Conservation (phyloP, 2,113 vertebrate genomes). For the Equus przewalskii region DNA sequence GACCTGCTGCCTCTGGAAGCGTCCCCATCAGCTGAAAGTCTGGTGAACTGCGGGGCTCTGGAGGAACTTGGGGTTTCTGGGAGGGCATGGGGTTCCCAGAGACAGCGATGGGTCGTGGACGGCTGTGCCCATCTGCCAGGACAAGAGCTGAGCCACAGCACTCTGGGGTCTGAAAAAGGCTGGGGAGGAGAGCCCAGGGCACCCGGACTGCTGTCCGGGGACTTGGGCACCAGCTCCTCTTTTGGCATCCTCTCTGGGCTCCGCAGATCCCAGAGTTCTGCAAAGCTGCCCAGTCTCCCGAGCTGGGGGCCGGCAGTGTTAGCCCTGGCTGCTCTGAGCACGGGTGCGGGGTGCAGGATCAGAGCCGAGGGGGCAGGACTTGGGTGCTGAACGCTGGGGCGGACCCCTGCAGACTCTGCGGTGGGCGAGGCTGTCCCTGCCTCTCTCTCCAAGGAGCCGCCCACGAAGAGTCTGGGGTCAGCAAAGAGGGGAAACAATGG, state of each 20-base stretch:
- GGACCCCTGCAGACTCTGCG: not conserved
- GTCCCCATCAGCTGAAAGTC: too few relatives aligned
- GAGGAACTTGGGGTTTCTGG: not conserved
- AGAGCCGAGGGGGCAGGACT: not conserved
- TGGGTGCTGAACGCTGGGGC: not conserved
- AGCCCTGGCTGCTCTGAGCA: not conserved
- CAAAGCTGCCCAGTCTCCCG: not conserved
- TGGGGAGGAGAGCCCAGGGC: not conserved
- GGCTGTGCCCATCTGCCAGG: not conserved
- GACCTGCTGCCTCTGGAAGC: not conserved
- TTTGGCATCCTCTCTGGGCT: too few relatives aligned
- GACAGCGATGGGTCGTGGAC: not conserved
- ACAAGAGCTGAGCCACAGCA: not conserved
- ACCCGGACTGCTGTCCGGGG: not conserved
- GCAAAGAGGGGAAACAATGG: not conserved
- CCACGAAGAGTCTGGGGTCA: not conserved
- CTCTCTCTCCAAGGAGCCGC: not conserved
- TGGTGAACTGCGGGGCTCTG: not conserved
- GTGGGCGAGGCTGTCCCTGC: not conserved
- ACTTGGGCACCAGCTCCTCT: not conserved
- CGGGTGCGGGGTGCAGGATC: not conserved
- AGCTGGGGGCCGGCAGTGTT: too few relatives aligned
- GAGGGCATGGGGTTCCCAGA: fast-evolving
- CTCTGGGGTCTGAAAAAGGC: not conserved
- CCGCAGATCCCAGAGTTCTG: not conserved